These are phyloP conservation scores for Steinernema scapterisci DNA, from an alignment of 2,888 invertebrate genomes.

Conservation along the genomic window DNA sequence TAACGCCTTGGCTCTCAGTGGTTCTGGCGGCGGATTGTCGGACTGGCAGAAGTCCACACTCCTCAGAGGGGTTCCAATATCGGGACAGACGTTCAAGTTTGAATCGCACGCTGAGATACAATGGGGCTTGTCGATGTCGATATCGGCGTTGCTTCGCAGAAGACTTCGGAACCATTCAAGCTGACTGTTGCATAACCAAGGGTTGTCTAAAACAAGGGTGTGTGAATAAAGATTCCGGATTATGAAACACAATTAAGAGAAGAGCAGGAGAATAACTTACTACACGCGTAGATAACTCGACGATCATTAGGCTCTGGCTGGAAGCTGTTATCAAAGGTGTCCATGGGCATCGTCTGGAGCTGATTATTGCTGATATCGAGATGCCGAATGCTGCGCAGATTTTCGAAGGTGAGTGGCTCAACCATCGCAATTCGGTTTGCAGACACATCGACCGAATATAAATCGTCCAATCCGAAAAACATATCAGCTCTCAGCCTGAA, in stretches of 20 bases:
- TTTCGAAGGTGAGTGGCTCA: constrained; percentile 65
- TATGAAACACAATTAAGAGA: neutral
- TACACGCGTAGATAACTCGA: constrained; percentile 66
- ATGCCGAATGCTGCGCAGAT: constrained; percentile 63
- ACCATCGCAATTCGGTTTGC: constrained; percentile 64
- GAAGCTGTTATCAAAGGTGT: constrained; percentile 62
- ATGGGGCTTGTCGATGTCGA: constrained; percentile 55
- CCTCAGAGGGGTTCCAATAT: constrained; percentile 62
- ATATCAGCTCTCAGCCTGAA: constrained; percentile 65
- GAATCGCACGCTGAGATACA: constrained; percentile 61
- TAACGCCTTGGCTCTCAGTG: constrained; percentile 58
- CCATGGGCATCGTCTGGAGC: constrained; percentile 61
- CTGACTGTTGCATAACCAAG: constrained; percentile 66
- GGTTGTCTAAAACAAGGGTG: constrained; percentile 56
- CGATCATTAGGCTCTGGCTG: constrained; percentile 61
- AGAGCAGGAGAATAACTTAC: constrained; percentile 42
- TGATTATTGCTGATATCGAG: constrained; percentile 67
- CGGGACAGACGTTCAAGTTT: constrained; percentile 61
- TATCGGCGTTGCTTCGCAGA: constrained; percentile 64
- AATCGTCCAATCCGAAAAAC: constrained; percentile 64
- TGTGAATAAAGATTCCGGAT: neutral
- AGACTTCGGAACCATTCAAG: constrained; percentile 66
- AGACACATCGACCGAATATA: constrained; percentile 66
- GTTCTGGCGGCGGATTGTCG: constrained; percentile 53
- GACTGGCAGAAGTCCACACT: constrained; percentile 60